A percentile compares a stretch with the other conserved stretches of the same genome.
These are phyloP conservation scores for Anolis sagrei DNA, from an alignment of 2,113 vertebrate genomes.

Conservation along the genomic window DNA sequence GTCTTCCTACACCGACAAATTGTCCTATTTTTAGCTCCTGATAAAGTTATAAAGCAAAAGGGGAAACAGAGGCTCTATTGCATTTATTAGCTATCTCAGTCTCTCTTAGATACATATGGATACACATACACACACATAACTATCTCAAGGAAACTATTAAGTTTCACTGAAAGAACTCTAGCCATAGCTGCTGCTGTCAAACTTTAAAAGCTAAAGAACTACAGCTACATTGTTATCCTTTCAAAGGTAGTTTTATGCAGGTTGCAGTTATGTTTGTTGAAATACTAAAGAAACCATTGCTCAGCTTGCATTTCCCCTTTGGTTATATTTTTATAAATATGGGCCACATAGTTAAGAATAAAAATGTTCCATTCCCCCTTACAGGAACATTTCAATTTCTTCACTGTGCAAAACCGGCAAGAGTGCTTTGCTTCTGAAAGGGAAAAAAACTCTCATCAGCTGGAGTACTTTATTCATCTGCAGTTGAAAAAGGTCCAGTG, in stretches of 20 bases:
- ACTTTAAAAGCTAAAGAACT: neutral
- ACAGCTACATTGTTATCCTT: slow-evolving; percentile 13
- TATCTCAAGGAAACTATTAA: neutral
- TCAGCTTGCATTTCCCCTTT: slow-evolving; percentile 55
- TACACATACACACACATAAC: neutral
- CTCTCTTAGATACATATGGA: neutral
- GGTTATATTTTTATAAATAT: slow-evolving; percentile 56
- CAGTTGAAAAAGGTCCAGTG: slow-evolving; percentile 72
- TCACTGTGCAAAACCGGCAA: slow-evolving; percentile 64
- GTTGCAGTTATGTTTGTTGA: slow-evolving; percentile 18
- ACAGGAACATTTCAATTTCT: slow-evolving; percentile 58
- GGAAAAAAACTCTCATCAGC: slow-evolving; percentile 70
- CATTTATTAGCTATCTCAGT: neutral
- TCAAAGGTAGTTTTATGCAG: slow-evolving; percentile 19
- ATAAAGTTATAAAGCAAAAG: neutral
- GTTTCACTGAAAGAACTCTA: neutral
- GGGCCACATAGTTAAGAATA: slow-evolving; percentile 54
- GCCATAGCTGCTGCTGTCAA: slow-evolving; percentile 13
- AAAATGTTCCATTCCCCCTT: slow-evolving; percentile 55
- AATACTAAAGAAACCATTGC: slow-evolving; percentile 50
- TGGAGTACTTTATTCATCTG: slow-evolving; percentile 78
- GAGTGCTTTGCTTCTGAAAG: slow-evolving; percentile 70
- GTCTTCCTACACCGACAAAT: neutral
- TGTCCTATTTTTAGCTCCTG: slow-evolving; percentile 23
- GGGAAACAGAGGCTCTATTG: neutral